A percentile compares a stretch with the other conserved stretches of the same genome.
Conservation (phyloP, 53 echinoderm and acorn worm genomes). For the Mesocentrotus franciscanus region DNA sequence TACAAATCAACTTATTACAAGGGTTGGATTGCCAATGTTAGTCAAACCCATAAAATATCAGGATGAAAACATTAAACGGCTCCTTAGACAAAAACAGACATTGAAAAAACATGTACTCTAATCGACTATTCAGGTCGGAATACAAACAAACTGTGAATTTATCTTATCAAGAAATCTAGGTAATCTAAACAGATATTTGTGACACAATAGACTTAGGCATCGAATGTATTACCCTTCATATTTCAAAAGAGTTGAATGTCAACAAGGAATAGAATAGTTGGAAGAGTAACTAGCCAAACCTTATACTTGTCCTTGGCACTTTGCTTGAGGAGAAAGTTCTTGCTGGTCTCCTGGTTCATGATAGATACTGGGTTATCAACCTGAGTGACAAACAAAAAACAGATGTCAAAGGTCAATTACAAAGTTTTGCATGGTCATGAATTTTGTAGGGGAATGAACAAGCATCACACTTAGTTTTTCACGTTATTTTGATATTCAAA, state of each 20-base stretch:
- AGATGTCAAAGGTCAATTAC: too few relatives aligned
- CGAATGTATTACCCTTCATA: not conserved
- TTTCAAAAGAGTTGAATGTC: too few relatives aligned
- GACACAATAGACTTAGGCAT: too few relatives aligned
- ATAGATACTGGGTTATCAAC: constrained; percentile 96
- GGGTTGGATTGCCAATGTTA: too few relatives aligned
- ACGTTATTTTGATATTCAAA: not conserved
- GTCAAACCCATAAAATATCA: too few relatives aligned
- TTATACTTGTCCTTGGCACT: constrained; percentile 89
- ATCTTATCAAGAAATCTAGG: not conserved
- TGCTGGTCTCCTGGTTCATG: constrained; percentile 95
- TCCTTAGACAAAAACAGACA: too few relatives aligned
- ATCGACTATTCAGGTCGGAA: not conserved
- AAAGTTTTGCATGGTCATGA: too few relatives aligned
- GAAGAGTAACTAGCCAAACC: constrained; percentile 48
- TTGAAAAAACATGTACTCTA: too few relatives aligned
- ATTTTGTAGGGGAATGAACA: not conserved
- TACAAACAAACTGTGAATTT: not conserved
- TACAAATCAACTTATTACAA: too few relatives aligned
- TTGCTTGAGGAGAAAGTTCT: constrained; percentile 88
- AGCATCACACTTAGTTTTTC: not conserved
- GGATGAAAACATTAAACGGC: too few relatives aligned
- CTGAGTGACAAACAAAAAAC: constrained; percentile 55
- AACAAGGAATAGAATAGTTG: too few relatives aligned
- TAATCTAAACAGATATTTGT: too few relatives aligned